Base-by-base conservation (phyloP, 2,888 invertebrate species). In the Galerucella nymphaeae region DNA sequence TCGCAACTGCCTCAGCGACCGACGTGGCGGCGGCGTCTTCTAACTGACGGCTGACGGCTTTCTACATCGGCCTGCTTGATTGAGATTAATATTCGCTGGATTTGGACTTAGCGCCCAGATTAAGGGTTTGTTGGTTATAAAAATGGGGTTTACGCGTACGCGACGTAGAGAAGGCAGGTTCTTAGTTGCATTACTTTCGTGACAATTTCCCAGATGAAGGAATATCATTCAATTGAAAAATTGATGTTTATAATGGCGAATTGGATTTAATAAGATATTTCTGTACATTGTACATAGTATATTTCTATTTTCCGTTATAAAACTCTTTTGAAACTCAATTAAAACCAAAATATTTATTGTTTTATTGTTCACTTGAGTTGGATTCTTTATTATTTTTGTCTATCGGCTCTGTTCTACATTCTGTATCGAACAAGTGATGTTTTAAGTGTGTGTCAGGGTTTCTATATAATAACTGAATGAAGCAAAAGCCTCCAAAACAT, bases 11-110 rank as follows among this genome's bases (percentile, higher is more conserved):
- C 58, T 41, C 63, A 42, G 42, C 20, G 63, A 62, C 58, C 67
- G 67, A 61, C 63, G 42, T 62, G 61, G 42, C 61, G 61, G 61
- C 72, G 63, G 38, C 67, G 64, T 30, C 74, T 63, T 16, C 73
- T 73, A 81, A 81, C 79, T 81, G 82, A 82, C 80, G 80, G 77
- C 80, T 82, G 82, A 80, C 82, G 72, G 72, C 72, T 71, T 67
- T 71, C 71, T 71, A 62, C 67, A 76, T 78, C 76, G 77, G 78
- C 76, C 77, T 80, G 79, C 81, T 81, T 84, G 83, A 83, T 83
- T 83, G 84, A 83, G 84, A 84, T 84, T 84, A 84, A 84, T 84
- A 83, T 82, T 82, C 81, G 70, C 78, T 66, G 80, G 82, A 81
- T 82, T 82, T 77, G 80, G 81, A 80, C 80, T 77, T 79, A 77